Evolutionary conservation across 2,888 invertebrate genomes (phyloP).

Genomic region (Machimus rusticus): DNA sequence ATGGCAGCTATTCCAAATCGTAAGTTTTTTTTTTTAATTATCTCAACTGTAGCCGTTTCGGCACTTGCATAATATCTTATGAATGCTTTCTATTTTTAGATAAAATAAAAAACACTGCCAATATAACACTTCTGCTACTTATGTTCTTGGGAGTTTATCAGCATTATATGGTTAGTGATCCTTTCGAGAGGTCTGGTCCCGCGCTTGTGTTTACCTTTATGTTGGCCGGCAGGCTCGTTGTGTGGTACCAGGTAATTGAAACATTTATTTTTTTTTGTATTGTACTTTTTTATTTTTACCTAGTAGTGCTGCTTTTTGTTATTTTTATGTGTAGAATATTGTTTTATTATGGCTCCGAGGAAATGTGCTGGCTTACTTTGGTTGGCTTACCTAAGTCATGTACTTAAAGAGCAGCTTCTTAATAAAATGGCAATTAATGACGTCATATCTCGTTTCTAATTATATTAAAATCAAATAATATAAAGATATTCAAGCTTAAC

Average conservation of each 20-base stretch:
- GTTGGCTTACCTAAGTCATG: background rate
- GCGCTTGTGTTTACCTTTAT: conserved; percentile 92
- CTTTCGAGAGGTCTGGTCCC: conserved; percentile 89
- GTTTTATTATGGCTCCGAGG: background rate
- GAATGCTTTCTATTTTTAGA: conserved; percentile 76
- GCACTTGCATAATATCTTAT: conserved; percentile 56
- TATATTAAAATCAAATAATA: background rate
- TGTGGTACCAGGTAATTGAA: conserved; percentile 68
- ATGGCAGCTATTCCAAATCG: conserved; percentile 85
- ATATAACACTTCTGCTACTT: conserved; percentile 80
- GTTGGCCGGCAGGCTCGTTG: conserved; percentile 87
- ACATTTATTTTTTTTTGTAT: background rate
- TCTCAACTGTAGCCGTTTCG: conserved; percentile 47
- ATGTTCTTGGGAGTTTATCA: conserved; percentile 93
- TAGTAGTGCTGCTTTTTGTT: background rate
- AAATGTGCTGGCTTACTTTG: background rate
- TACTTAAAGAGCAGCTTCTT: background rate
- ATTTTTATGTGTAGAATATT: background rate
- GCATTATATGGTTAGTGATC: conserved; percentile 91
- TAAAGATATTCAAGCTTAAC: background rate
- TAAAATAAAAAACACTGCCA: conserved; percentile 89
- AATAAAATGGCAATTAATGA: background rate
- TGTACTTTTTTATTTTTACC: background rate
- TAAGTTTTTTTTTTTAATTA: conserved; percentile 65
- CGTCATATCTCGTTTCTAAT: background rate